A percentile compares a stretch with the other conserved stretches of the same genome.
These are phyloP conservation scores for Cataglyphis livida DNA, from an alignment of 2,888 invertebrate species.

Conservation along the genomic window DNA sequence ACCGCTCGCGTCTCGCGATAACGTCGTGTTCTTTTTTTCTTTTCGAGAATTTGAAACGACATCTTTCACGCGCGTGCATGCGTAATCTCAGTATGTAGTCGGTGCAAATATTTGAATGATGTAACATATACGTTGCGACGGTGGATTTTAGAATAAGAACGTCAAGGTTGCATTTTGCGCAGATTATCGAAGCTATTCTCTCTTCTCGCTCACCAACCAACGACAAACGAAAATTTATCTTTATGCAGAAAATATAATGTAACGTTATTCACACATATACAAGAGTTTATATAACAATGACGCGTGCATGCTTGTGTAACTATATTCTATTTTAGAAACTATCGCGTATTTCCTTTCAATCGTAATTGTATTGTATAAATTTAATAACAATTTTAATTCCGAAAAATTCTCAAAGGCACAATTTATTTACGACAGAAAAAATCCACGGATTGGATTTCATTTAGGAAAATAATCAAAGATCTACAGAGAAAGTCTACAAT, in stretches of 20 bases:
- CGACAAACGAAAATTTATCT: slow-evolving; percentile 14
- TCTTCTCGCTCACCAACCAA: background rate
- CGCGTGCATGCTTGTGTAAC: background rate
- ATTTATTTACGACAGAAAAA: background rate
- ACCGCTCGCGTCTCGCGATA: slow-evolving; percentile 33
- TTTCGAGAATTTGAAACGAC: slow-evolving; percentile 21
- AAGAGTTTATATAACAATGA: slow-evolving; percentile 23
- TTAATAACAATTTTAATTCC: background rate
- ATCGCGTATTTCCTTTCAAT: background rate
- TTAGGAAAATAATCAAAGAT: background rate
- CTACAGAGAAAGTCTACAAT: background rate
- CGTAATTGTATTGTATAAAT: background rate
- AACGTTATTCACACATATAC: background rate
- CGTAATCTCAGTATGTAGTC: slow-evolving; percentile 38
- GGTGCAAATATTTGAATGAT: slow-evolving; percentile 41
- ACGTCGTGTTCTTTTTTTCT: background rate
- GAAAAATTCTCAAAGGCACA: background rate
- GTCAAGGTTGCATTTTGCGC: slow-evolving; percentile 16
- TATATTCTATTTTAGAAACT: background rate
- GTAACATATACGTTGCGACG: slow-evolving; percentile 8
- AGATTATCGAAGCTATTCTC: slow-evolving; percentile 11
- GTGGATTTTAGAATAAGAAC: slow-evolving; percentile 34
- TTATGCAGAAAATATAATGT: slow-evolving; percentile 14
- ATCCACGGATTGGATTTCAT: slow-evolving; percentile 6
- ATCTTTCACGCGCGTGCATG: slow-evolving; percentile 3